These are phyloP conservation scores for Butorides virescens DNA, from an alignment of 2,113 vertebrate species.

Conservation along the genomic window DNA sequence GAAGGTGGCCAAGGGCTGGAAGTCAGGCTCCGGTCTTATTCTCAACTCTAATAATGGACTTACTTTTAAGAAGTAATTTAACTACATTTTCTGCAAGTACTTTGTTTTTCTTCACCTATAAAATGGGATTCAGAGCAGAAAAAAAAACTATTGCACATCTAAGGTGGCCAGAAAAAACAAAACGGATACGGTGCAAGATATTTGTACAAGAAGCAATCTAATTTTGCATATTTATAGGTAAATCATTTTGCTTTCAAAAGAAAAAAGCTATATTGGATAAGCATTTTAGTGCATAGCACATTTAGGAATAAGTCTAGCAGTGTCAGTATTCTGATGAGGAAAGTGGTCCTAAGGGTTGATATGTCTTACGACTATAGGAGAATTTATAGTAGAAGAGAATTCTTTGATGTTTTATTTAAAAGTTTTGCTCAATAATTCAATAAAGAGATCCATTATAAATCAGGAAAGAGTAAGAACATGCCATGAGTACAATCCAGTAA, in stretches of 20 bases:
- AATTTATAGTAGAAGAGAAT: constrained; percentile 45
- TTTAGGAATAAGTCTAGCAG: neutral
- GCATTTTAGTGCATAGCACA: neutral
- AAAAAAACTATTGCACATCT: neutral
- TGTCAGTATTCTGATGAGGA: constrained; percentile 41
- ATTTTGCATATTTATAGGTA: constrained; percentile 11
- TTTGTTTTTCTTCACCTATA: neutral
- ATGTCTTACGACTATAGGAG: constrained; percentile 25
- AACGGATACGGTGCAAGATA: neutral
- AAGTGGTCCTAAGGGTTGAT: constrained; percentile 29
- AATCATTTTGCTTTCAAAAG: neutral
- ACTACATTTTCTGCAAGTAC: neutral
- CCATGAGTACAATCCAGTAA: constrained; percentile 28
- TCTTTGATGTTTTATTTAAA: constrained; percentile 69
- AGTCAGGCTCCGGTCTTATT: neutral
- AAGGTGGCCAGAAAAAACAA: neutral
- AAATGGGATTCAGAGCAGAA: neutral
- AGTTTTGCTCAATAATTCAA: constrained; percentile 68
- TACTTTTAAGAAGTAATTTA: neutral
- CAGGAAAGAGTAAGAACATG: constrained; percentile 35
- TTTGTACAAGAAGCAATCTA: neutral
- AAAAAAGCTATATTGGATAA: neutral
- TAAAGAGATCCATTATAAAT: constrained; percentile 62
- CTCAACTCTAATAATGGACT: neutral
- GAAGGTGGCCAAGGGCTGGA: neutral